Conservation (phyloP, 2,888 invertebrate species). For the Drosophila fungiperda region DNA sequence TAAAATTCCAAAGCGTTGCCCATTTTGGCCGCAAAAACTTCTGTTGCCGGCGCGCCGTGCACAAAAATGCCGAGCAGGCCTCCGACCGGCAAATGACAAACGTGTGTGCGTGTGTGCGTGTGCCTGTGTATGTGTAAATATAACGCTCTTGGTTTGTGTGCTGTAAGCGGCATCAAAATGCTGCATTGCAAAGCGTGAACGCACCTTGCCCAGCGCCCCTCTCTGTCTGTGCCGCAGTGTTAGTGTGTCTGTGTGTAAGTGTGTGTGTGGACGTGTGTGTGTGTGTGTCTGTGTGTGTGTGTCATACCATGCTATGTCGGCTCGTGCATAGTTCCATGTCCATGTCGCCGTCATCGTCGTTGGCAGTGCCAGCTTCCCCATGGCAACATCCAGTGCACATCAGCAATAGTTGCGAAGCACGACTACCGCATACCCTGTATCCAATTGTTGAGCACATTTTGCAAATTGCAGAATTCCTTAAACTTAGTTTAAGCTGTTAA, state of each 20-base stretch:
- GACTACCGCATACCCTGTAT: conserved; percentile 17
- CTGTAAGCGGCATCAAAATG: conserved; percentile 24
- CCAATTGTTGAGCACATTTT: background rate
- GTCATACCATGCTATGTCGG: conserved; percentile 59
- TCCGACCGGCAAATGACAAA: conserved; percentile 46
- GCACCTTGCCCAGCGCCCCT: conserved; percentile 65
- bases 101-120: conserved; percentile 5
- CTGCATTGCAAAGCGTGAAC: conserved; percentile 80
- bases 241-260: conserved; percentile 14
- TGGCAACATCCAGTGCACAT: conserved; percentile 45
- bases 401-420: conserved; percentile 13
- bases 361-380: conserved; percentile 46
- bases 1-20: conserved; percentile 80
- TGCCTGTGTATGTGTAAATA: conserved; percentile 3
- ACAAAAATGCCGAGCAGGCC: conserved; percentile 72
- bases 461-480: background rate
- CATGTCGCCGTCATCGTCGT: conserved; percentile 53
- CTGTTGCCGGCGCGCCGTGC: conserved; percentile 51
- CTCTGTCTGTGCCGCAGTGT: conserved; percentile 10
- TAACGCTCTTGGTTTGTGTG: background rate
- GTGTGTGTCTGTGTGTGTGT: conserved; percentile 32
- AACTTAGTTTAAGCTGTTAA: background rate
- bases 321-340: conserved; percentile 76
- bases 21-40: conserved; percentile 77
- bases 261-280: conserved; percentile 21